Evolutionary conservation across 2,113 vertebrate genomes (phyloP), one percentile per base, ranked within the genome.

Genomic region (Pachypanchax playfairii): DNA sequence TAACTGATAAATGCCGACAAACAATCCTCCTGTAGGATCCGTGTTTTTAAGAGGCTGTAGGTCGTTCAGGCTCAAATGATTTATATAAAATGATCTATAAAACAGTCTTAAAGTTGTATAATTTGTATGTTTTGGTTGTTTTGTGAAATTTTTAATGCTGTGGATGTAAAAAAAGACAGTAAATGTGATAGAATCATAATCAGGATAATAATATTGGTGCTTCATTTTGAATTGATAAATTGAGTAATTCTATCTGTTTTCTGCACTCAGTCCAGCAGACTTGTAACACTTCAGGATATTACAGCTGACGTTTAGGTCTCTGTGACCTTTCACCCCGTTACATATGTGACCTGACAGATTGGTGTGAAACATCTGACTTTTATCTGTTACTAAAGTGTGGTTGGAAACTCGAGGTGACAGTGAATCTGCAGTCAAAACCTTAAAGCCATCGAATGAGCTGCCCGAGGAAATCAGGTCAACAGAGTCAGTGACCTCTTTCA

Each of bases 41-140:
- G 60, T 31, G 31, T 17, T 4, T n/a, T n/a, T n/a, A n/a, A n/a
- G n/a, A n/a, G n/a, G n/a, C n/a, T n/a, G n/a, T n/a, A n/a, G n/a
- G n/a, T n/a, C n/a, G n/a, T n/a, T n/a, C 66, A 67, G 20, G 28
- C 42, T 56, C n/a, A 60, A 61, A 80, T 55, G 57, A 35, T 75
- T 69, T 51, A 29, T 70, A 58, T 79, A 79, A 73, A 69, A 63
- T 70, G 68, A 15, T 31, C 56, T 28, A 59, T 35, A 72, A 31
- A 62, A 54, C 49, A 21, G 11, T 65, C 67, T 49, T 50, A 54
- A 63, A 52, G 43, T 33, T 20, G n/a, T n/a, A n/a, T n/a, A n/a
- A n/a, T n/a, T n/a, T n/a, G n/a, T n/a, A n/a, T n/a, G n/a, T n/a
- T n/a, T n/a, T n/a, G n/a, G n/a, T n/a, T n/a, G n/a, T n/a, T n/a